A percentile compares a stretch with the other conserved stretches of the same genome.
Conservation (phyloP, 1,140 invertebrate genomes). For the Eciton burchellii region DNA sequence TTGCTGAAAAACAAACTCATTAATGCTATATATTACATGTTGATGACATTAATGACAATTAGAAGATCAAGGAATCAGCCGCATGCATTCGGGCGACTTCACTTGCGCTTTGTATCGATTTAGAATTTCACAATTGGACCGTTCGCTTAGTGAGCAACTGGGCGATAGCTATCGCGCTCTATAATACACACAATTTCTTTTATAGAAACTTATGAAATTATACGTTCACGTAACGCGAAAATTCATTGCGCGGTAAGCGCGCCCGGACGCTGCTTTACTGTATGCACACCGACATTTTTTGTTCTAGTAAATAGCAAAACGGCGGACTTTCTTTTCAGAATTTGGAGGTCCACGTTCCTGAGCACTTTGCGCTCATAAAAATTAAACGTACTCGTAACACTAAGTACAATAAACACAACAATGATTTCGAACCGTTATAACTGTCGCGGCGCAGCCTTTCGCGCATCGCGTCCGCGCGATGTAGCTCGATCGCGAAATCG, state of each 20-base stretch:
- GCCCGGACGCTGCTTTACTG: constrained; percentile 4
- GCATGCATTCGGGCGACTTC: background rate
- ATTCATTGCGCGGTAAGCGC: constrained; percentile 51
- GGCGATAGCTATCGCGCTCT: background rate
- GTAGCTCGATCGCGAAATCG: too few relatives aligned
- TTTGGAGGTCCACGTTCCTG: background rate
- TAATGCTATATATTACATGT: background rate
- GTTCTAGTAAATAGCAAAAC: constrained; percentile 63
- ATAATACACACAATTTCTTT: constrained; percentile 60
- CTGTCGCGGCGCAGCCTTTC: too few relatives aligned
- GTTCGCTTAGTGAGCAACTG: background rate
- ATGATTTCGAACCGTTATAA: too few relatives aligned
- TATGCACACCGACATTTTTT: constrained; percentile 25
- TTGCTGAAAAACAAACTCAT: background rate
- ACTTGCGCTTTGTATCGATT: background rate
- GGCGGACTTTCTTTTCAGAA: constrained; percentile 18
- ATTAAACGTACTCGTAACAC: too few relatives aligned
- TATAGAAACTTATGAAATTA: constrained; percentile 62
- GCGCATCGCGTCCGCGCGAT: too few relatives aligned
- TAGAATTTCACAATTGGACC: constrained; percentile 6
- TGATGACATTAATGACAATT: background rate
- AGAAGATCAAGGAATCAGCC: background rate
- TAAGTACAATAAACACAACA: too few relatives aligned
- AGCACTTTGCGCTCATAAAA: background rate
- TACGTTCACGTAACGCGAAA: constrained; percentile 53